phyloP scores from a whole-genome alignment of 2,888 invertebrate species.

The Lasius fuliginosus region DNA sequence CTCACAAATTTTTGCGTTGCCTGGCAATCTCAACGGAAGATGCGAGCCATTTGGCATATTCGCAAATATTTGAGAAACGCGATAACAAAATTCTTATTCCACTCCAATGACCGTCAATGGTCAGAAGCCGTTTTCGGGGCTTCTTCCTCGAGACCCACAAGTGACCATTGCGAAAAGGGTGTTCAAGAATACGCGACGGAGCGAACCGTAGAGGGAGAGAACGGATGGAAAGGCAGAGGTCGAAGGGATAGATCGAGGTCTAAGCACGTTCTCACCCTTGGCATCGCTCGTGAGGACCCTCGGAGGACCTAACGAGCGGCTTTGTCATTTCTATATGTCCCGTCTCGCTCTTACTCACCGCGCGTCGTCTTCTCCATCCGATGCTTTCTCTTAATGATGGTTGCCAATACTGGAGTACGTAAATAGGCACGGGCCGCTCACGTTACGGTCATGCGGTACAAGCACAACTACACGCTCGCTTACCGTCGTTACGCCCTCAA shows the following conservation, averaged over 20 bases:
- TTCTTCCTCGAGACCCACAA: conserved; percentile 63
- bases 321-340: conserved; percentile 84
- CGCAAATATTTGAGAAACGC: conserved; percentile 46
- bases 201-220: conserved; percentile 54
- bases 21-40: background rate
- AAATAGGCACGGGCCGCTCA: conserved; percentile 74
- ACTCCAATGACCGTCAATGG: conserved; percentile 62
- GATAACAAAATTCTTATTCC: conserved; percentile 76
- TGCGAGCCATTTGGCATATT: conserved; percentile 27
- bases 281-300: conserved; percentile 85
- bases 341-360: conserved; percentile 66
- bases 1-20: background rate
- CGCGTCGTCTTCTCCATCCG: conserved; percentile 69
- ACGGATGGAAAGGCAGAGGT: conserved; percentile 75
- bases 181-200: conserved; percentile 70
- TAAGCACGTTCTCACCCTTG: conserved; percentile 86
- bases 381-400: conserved; percentile 82
- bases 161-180: conserved; percentile 80
- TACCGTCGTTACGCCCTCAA: conserved; percentile 71
- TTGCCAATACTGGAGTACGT: conserved; percentile 76
- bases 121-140: conserved; percentile 47
- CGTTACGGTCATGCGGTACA: conserved; percentile 62
- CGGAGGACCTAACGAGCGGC: conserved; percentile 86
- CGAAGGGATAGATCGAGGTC: conserved; percentile 83
- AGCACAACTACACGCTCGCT: conserved; percentile 65